Base-by-base conservation (phyloP, 2,888 invertebrate genomes). In the Agrochola litura region DNA sequence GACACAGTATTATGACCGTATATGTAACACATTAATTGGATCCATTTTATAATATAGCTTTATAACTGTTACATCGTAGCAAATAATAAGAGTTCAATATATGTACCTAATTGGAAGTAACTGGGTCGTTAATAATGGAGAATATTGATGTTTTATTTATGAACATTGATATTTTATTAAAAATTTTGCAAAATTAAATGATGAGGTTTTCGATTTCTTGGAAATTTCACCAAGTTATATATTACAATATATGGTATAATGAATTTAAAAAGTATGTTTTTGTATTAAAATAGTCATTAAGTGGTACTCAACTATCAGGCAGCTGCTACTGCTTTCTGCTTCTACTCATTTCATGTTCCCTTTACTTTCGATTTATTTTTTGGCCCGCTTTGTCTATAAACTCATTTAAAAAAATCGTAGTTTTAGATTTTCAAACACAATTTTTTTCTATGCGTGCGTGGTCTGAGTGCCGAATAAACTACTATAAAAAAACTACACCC, bases 61-160 rank as follows among this genome's bases (percentile, higher is more conserved):
- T 67, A 41, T 63, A 66, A 54, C 30, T 30, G 19, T 52, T 25
- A 52, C 58, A 46, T 19, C 8, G 37, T 25, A 54, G 14, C 22
- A 61, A 74, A 19, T 19, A 54, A 60, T 54, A 22, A 19, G 60
- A 16, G 9, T 30, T 52, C 19, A 43, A 1, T 64, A 14, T n/a
- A n/a, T n/a, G n/a, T 56, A 52, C 22, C 9, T 52, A 64, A 73
- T 73, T 73, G 54, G 19, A 64, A 72, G 37, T 76, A 64, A 52
- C 56, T 64, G 56, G 49, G 1, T n/a, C 41, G n/a, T n/a, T 49
- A 60, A 6, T 60, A 64, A 56, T 73, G 46, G 6, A 12, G 2
- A 22, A 41, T 52, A 60, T 76, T 43, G 12, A 43, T 65, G 37
- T 49, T 63, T 69, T 70, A 41, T 65, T 54, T 16, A 43, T 52